Base-by-base conservation (phyloP, 1,140 invertebrate species). In the Lucilia cuprina region DNA sequence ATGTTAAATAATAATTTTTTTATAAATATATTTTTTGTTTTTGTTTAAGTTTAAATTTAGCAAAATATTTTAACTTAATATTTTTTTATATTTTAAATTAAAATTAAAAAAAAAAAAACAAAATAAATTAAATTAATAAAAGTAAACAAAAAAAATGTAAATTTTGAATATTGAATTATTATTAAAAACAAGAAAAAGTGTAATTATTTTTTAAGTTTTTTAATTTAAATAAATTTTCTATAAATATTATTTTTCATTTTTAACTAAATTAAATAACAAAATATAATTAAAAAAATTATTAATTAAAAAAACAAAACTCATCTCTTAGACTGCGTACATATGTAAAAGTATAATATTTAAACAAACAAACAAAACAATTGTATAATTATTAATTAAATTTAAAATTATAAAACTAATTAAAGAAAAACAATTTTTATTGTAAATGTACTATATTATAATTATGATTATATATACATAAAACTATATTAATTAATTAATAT, bases 41-140 rank as follows among this genome's bases (percentile, higher is more conserved):
- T 49, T 80, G 77, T 80, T 80, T 80, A 80, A 80, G 77, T 80
- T 80, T 80, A 80, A 25, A 80, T 80, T 80, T 80, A 80, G 77
- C 77, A 80, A 80, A 80, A 80, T 80, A 80, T 80, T 80, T 30
- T 80, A 70, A 7, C 65, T 25, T 70, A 80, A 80, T 49, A 80
- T 50, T 49, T 80, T 80, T 49, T 21, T 49, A 80, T 49, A 78
- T 78, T 41, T 14, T 78, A 2, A 41, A 41, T 2, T 41, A 2
- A 41, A 41, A 41, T 41, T 2, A 41, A 41, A 5, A 41, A 74
- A 21, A 19, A 34, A 78, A 19, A 78, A 30, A 30, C 3, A 8
- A 78, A n/a, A 47, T 25, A 47, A 78, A 47, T 41, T 47, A 78
- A 80, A 80, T 80, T 80, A 49, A 80, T 19, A 49, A 78, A 78